Evolutionary conservation across 2,113 vertebrate genomes (phyloP).

Genomic region (Oryzias celebensis): DNA sequence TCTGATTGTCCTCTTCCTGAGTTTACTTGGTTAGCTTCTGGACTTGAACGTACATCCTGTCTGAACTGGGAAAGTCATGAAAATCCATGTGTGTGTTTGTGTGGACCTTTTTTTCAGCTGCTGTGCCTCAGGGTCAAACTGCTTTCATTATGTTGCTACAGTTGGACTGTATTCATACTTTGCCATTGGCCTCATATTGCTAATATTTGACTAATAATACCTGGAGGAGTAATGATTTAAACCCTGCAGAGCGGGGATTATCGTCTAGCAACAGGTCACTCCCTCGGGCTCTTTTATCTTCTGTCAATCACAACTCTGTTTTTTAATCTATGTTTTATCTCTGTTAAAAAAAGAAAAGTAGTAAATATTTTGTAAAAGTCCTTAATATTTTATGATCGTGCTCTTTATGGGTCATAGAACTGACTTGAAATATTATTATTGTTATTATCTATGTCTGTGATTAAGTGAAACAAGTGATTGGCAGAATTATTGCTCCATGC

Average conservation of each 20-base stretch:
- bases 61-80: constrained; percentile 29
- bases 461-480: no score
- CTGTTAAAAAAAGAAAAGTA: background rate
- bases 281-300: constrained; percentile 13
- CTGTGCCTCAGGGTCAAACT: constrained; percentile 42
- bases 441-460: no score
- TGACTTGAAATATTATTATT: no score
- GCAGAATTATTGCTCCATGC: no score
- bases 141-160: constrained; percentile 54
- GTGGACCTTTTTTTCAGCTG: constrained; percentile 40
- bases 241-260: constrained; percentile 54
- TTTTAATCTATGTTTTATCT: constrained; percentile 12
- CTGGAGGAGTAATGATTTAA: constrained; percentile 41
- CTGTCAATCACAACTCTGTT: constrained; percentile 47
- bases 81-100: constrained; percentile 9
- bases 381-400: no score
- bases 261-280: constrained; percentile 51
- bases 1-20: constrained; percentile 16
- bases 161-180: constrained; percentile 34
- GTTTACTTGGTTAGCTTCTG: constrained; percentile 31
- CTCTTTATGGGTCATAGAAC: no score
- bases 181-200: constrained; percentile 61
- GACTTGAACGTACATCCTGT: constrained; percentile 34
- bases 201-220: constrained; percentile 68
- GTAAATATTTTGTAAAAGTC: background rate